A percentile compares a stretch with the other conserved stretches of the same genome.
Evolutionary conservation across 2,797 vertebrate genomes (phyloP).

Genomic region (Sebastolobus altivelis): DNA sequence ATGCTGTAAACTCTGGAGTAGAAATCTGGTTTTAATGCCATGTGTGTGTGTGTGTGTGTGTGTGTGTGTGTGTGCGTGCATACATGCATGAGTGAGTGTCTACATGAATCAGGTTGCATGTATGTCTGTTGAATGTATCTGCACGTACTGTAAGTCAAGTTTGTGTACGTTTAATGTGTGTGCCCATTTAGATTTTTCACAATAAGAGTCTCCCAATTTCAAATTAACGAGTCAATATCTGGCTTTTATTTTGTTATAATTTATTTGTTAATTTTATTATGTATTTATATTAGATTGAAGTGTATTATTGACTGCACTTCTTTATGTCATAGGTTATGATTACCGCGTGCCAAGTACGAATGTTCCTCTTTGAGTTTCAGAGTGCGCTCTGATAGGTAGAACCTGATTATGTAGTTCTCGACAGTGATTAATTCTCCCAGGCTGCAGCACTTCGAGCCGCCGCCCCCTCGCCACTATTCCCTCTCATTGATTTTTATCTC

Average conservation of each 20-base stretch:
- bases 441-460: conserved; percentile 50
- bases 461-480: conserved; percentile 4
- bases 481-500: conserved; percentile 66
- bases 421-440: conserved; percentile 68
- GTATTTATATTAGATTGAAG: conserved; percentile 47
- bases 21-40: conserved; percentile 15
- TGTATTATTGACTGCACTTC: background rate
- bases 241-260: conserved; percentile 39
- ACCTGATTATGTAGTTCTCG: conserved; percentile 62
- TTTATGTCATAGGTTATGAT: background rate
- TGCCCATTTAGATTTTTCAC: conserved; percentile 34
- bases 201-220: conserved; percentile 32
- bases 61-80: conserved; percentile 28
- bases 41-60: conserved; percentile 11
- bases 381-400: conserved; percentile 52
- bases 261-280: conserved; percentile 36
- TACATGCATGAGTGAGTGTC: conserved; percentile 51
- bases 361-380: conserved; percentile 32
- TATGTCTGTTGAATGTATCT: conserved; percentile 74
- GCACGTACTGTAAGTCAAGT: conserved; percentile 39
- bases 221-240: background rate
- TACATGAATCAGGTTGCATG: conserved; percentile 67
- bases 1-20: conserved; percentile 20
- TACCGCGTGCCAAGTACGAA: conserved; percentile 42
- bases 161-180: conserved; percentile 8